Base-by-base conservation (phyloP, 2,113 vertebrate species). In the Caranx ignobilis region DNA sequence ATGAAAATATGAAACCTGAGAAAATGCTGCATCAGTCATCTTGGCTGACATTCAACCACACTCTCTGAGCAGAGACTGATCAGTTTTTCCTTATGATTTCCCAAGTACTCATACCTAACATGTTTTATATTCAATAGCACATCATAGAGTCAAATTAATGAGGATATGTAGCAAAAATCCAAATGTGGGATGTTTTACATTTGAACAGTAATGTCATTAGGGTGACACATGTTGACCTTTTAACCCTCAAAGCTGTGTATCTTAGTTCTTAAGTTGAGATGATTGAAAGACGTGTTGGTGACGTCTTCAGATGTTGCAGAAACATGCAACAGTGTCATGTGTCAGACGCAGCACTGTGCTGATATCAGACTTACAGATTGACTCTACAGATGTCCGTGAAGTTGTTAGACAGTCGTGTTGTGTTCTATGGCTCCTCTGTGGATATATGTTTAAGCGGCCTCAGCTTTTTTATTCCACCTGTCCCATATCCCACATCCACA, bases 371-470 rank as follows among this genome's bases (percentile, higher is more conserved):
- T 47, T 35, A 34, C 59, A 34, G 21, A 11, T n/a, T 18, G n/a
- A 32, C 32, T 81, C 50, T 11, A 18, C 41, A 43, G 13, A 76
- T 52, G 75, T 48, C 35, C 59, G 37, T 77, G 71, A 76, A 77
- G 63, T 77, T 84, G 81, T 37, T 86, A 79, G 12, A 69, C 57
- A 80, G 4, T 52, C n/a, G 4, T 62, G 74, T 77, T 68, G 10
- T 31, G 37, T 69, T 55, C 62, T 35, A 79, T 39, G 37, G 55
- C 60, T 64, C 26, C 75, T 64, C 19, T 60, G 64, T 37, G 10
- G 74, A 43, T 15, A 3, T 61, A 32, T 37, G 45, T 81, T 69
- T 37, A 5, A 73, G 34, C 48, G 6, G 21, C 65, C 54, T 10
- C 12, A 21, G 8, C 50, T 11, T 34, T 73, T 21, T 77, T 73